Evolutionary conservation across 2,888 invertebrate species (phyloP).

Genomic region (Drosophila neotestacea): DNA sequence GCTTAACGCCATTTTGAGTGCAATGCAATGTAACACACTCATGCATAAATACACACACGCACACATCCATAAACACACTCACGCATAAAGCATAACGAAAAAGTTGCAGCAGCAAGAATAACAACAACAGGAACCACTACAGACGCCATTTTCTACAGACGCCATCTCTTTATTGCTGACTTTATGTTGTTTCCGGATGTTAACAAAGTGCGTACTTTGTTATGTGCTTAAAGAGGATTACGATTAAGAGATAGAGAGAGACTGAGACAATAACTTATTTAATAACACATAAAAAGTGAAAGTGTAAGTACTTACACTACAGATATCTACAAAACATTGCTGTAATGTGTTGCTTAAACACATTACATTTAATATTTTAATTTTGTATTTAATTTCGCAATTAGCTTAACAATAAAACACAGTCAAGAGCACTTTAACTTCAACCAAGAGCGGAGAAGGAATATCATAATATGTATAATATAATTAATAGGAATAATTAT

Average conservation of each 20-base stretch:
- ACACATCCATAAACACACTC: constrained; percentile 2
- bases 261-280: constrained; percentile 24
- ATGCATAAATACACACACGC: constrained; percentile 4
- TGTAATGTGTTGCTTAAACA: not conserved
- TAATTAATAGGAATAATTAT: too few species aligned
- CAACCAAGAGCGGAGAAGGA: too few species aligned
- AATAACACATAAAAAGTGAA: constrained; percentile 19
- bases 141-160: constrained; percentile 45
- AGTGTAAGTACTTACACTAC: constrained; percentile 15
- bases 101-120: constrained; percentile 36
- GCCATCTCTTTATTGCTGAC: constrained; percentile 58
- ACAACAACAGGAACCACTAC: constrained; percentile 17
- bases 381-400: too few species aligned
- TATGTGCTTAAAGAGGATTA: constrained; percentile 38
- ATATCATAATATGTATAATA: too few species aligned
- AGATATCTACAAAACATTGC: not conserved
- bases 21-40: constrained; percentile 50
- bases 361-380: not conserved
- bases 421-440: too few species aligned
- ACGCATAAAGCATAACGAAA: constrained; percentile 32
- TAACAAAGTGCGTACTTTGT: constrained; percentile 71
- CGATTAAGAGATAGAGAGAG: constrained; percentile 18
- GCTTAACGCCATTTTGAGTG: constrained; percentile 64
- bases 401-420: too few species aligned
- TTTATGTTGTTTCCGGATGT: constrained; percentile 60